Conservation (phyloP, 2,888 invertebrate genomes). For the Entomobrya proxima region DNA sequence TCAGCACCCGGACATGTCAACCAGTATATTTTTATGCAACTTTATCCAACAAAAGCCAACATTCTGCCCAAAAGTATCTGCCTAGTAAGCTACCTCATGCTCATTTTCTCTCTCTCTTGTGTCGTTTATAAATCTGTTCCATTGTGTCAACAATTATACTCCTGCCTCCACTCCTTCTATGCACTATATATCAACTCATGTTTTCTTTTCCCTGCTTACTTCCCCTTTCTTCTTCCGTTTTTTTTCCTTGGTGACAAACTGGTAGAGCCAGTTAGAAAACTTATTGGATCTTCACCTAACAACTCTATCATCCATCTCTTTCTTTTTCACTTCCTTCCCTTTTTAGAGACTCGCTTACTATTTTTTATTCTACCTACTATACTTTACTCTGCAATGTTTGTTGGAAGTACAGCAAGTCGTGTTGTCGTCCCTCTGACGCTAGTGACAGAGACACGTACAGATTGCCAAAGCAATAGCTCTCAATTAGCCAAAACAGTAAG, state of each 20-base stretch:
- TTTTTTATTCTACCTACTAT: neutral
- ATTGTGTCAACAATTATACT: conserved; percentile 71
- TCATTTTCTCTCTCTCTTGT: conserved; percentile 15
- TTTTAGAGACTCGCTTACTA: conserved; percentile 52
- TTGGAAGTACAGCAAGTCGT: neutral
- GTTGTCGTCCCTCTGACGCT: neutral
- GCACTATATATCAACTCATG: neutral
- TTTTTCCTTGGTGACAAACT: conserved; percentile 13
- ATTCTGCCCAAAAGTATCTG: neutral
- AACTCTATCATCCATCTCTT: conserved; percentile 68
- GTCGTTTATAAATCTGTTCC: neutral
- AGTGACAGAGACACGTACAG: conserved; percentile 58
- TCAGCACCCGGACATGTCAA: neutral
- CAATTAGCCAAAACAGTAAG: conserved; percentile 63
- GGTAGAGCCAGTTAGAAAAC: conserved; percentile 44
- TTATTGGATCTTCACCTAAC: conserved; percentile 64
- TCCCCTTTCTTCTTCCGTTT: neutral
- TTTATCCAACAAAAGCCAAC: neutral
- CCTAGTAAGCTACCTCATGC: neutral
- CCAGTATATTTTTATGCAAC: neutral
- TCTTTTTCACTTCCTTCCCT: conserved; percentile 64
- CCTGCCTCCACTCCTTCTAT: conserved; percentile 39
- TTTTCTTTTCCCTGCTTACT: neutral
- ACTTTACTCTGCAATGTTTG: neutral
- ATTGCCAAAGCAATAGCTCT: conserved; percentile 63